phyloP scores from a whole-genome alignment of 1,140 invertebrate genomes.

The Drosophila willistoni region DNA sequence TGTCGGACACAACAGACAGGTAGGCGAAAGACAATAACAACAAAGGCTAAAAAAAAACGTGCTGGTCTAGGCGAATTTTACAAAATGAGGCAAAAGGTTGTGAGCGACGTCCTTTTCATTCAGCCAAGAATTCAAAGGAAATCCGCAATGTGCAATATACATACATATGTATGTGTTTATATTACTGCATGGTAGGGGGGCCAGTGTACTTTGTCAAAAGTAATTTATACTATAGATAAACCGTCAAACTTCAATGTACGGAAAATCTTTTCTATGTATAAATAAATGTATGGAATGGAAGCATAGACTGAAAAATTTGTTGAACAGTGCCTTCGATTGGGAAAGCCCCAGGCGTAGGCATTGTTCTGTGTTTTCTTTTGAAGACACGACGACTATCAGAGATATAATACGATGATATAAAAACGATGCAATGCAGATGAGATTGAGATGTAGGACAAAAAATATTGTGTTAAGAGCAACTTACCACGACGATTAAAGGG shows the following conservation, averaged over 20 bases:
- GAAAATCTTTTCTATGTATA: neutral
- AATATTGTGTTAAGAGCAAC: slow-evolving; percentile 46
- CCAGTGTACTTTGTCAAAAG: no score
- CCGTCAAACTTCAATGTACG: neutral
- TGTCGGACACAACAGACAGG: slow-evolving; percentile 30
- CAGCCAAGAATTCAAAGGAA: slow-evolving; percentile 2
- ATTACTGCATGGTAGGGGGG: neutral
- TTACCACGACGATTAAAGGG: slow-evolving; percentile 98
- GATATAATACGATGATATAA: slow-evolving; percentile 5
- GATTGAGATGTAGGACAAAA: slow-evolving; percentile 7
- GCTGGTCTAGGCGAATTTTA: slow-evolving; percentile 62
- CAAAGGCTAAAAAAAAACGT: slow-evolving; percentile 11
- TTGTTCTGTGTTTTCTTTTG: neutral
- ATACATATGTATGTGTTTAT: no score
- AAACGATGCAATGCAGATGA: slow-evolving; percentile 7
- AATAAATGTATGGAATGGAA: no score
- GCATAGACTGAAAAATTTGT: neutral
- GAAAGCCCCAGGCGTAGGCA: neutral
- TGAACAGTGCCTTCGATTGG: neutral
- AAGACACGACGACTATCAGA: neutral
- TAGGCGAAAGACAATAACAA: slow-evolving; percentile 3
- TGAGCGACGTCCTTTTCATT: neutral
- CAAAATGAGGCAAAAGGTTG: slow-evolving; percentile 20
- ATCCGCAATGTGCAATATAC: neutral
- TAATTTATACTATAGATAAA: no score